Percentiles rank a stretch among this genome's conserved stretches.
phyloP scores from a whole-genome alignment of 2,113 vertebrate genomes.

The Salvelinus fontinalis region DNA sequence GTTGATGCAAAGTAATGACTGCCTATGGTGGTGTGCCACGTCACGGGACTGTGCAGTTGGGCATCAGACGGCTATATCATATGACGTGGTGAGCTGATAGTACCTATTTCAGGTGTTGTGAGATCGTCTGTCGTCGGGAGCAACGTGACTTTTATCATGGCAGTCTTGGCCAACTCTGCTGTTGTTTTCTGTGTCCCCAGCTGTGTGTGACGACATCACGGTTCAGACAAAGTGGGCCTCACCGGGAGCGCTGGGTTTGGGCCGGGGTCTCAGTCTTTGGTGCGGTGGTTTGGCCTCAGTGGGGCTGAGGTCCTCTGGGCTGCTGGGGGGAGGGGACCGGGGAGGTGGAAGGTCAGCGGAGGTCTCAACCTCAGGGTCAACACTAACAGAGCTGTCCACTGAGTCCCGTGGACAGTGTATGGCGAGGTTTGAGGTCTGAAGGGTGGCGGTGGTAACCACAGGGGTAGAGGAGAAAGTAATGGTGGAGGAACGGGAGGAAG shows the following conservation, averaged over 20 bases:
- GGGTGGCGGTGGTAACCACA: not conserved
- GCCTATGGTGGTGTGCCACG: too few relatives aligned
- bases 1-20: too few relatives aligned
- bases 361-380: slow-evolving; percentile 61
- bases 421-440: not conserved
- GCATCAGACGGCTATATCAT: too few relatives aligned
- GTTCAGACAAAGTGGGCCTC: slow-evolving; percentile 93
- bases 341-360: slow-evolving; percentile 44
- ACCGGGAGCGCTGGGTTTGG: slow-evolving; percentile 84
- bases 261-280: slow-evolving; percentile 84
- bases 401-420: slow-evolving; percentile 47
- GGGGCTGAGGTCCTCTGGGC: slow-evolving; percentile 71
- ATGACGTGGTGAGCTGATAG: too few relatives aligned
- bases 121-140: too few relatives aligned
- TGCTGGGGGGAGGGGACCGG: slow-evolving; percentile 56
- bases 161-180: too few relatives aligned
- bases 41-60: too few relatives aligned
- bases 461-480: not conserved
- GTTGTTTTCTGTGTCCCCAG: too few relatives aligned
- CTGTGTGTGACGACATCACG: not conserved
- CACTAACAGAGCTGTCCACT: slow-evolving; percentile 47
- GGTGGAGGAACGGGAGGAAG: not conserved
- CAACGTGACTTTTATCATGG: too few relatives aligned
- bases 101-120: too few relatives aligned
- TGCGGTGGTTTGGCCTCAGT: slow-evolving; percentile 76